These are phyloP conservation scores for Pardalotus punctatus DNA, from an alignment of 2,113 vertebrate genomes.

Conservation along the genomic window DNA sequence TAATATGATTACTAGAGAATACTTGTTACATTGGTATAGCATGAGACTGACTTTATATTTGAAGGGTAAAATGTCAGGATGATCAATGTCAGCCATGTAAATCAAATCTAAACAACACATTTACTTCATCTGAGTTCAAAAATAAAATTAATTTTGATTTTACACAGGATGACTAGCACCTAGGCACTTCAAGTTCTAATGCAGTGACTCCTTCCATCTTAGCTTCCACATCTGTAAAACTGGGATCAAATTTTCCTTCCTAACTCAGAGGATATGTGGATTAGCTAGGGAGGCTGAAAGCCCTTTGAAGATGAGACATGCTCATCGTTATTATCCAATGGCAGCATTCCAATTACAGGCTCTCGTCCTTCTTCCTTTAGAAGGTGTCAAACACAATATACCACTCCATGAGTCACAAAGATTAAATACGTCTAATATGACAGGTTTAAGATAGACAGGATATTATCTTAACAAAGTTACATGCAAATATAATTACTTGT, in stretches of 20 bases:
- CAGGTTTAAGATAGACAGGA: constrained; percentile 51
- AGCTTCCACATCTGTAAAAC: not conserved
- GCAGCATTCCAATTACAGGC: constrained; percentile 44
- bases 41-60: not conserved
- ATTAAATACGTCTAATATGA: constrained; percentile 45
- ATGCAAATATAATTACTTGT: constrained; percentile 58
- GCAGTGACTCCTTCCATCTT: not conserved
- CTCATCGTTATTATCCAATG: constrained; percentile 17
- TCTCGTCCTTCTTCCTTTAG: constrained; percentile 28
- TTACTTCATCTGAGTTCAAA: not conserved
- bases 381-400: constrained; percentile 52
- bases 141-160: not conserved
- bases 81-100: not conserved
- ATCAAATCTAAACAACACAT: not conserved
- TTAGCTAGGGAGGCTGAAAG: constrained; percentile 15
- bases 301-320: constrained; percentile 46
- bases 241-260: constrained; percentile 1
- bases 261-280: not conserved
- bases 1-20: not conserved
- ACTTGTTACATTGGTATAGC: not conserved
- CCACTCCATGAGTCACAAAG: not conserved
- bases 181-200: not conserved
- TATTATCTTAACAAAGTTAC: constrained; percentile 53
- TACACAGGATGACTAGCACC: not conserved
- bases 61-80: not conserved